Evolutionary conservation across 2,888 invertebrate species (phyloP).

Genomic region (Zelleria hepariella): DNA sequence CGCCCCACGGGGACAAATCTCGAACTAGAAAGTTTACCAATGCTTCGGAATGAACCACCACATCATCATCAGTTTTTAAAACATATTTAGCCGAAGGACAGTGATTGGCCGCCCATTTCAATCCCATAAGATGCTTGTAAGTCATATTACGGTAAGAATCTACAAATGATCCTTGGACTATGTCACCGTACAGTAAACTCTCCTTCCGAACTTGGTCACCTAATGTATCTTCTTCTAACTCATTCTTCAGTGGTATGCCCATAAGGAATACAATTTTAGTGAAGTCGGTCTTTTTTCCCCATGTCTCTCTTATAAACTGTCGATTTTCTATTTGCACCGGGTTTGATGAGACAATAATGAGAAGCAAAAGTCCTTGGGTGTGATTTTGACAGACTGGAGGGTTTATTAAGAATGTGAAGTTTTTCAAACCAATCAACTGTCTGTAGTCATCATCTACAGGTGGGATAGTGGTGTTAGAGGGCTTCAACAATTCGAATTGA

Average conservation of each 20-base stretch:
- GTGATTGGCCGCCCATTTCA: conserved; percentile 82
- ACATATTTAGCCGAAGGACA: conserved; percentile 78
- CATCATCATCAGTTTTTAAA: conserved; percentile 84
- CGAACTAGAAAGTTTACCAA: conserved; percentile 71
- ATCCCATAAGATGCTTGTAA: conserved; percentile 86
- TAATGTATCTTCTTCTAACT: conserved; percentile 27
- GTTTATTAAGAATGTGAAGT: conserved; percentile 75
- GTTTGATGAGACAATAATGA: conserved; percentile 79
- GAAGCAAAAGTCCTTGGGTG: conserved; percentile 57
- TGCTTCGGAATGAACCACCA: conserved; percentile 78
- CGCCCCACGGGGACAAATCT: conserved; percentile 73
- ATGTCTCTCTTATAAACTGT: conserved; percentile 78
- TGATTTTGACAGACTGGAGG: conserved; percentile 67
- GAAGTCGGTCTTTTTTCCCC: conserved; percentile 73
- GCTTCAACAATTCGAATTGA: conserved; percentile 32
- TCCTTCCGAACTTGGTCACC: conserved; percentile 70
- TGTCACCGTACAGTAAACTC: conserved; percentile 72
- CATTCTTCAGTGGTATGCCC: conserved; percentile 59
- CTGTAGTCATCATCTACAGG: conserved; percentile 30
- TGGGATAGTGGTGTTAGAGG: conserved; percentile 24
- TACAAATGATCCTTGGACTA: conserved; percentile 82
- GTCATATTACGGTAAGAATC: conserved; percentile 88
- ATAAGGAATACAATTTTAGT: conserved; percentile 77
- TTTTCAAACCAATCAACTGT: conserved; percentile 69
- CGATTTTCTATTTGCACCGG: conserved; percentile 76